Conservation (phyloP, 2,113 vertebrate species). For the Miniopterus natalensis region DNA sequence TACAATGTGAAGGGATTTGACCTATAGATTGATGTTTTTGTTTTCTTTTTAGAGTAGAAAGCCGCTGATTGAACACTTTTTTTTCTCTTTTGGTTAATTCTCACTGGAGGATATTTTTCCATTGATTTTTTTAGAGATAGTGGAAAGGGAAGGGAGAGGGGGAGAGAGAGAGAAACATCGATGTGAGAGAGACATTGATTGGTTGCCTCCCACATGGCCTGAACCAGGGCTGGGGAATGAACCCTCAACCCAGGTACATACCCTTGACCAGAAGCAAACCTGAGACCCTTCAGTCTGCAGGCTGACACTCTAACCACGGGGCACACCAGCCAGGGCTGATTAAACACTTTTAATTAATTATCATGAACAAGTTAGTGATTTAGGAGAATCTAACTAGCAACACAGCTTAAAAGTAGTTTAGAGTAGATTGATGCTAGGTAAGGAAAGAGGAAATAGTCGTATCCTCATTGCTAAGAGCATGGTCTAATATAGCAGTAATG, state of each 20-base stretch:
- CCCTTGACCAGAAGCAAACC: too few relatives aligned
- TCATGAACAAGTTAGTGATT: neutral
- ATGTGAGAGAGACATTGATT: neutral
- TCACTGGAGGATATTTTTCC: too few relatives aligned
- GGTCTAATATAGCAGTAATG: neutral
- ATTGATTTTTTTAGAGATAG: too few relatives aligned
- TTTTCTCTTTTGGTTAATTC: too few relatives aligned
- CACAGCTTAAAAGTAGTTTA: neutral
- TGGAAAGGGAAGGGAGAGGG: too few relatives aligned
- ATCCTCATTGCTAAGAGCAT: neutral
- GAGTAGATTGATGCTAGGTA: neutral
- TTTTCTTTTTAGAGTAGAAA: neutral
- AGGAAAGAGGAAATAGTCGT: neutral
- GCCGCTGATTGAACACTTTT: neutral
- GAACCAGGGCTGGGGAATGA: too few relatives aligned
- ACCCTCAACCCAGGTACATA: too few relatives aligned
- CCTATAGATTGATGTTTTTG: neutral
- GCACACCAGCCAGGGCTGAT: too few relatives aligned
- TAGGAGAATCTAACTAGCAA: neutral
- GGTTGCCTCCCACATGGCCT: too few relatives aligned
- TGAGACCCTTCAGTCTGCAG: too few relatives aligned
- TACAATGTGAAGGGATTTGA: neutral
- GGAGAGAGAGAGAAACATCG: too few relatives aligned
- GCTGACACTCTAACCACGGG: too few relatives aligned
- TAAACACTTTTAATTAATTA: conserved; percentile 15